Evolutionary conservation across 2,888 invertebrate species (phyloP).

Genomic region (Tachina lurida): DNA sequence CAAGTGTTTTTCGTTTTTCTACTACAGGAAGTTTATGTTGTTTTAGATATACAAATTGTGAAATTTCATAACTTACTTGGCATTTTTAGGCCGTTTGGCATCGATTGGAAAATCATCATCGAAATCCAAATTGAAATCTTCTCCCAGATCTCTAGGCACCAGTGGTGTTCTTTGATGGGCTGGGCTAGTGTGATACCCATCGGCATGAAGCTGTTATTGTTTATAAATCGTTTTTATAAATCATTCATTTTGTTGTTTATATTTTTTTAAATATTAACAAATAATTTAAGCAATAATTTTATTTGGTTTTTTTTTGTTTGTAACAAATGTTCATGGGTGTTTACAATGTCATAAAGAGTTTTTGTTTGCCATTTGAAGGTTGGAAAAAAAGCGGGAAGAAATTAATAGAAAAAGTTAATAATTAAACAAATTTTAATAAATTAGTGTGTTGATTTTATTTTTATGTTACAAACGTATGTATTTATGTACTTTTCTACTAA

Average conservation of each 20-base stretch:
- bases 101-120: constrained; percentile 83
- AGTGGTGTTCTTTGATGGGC: constrained; percentile 89
- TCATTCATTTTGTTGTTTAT: constrained; percentile 48
- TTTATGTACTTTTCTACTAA: constrained; percentile 12
- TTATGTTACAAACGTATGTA: neutral
- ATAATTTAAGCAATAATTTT: constrained; percentile 31
- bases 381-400: neutral
- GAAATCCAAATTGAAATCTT: constrained; percentile 86
- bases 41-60: neutral
- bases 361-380: constrained; percentile 18
- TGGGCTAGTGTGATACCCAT: constrained; percentile 94
- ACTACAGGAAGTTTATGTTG: constrained; percentile 26
- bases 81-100: constrained; percentile 90
- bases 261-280: constrained; percentile 16
- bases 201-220: constrained; percentile 89
- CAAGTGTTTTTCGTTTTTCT: neutral
- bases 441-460: neutral
- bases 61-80: constrained; percentile 88
- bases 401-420: neutral
- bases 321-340: constrained; percentile 38
- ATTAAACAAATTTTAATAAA: constrained; percentile 16
- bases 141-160: constrained; percentile 88
- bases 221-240: constrained; percentile 53
- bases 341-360: constrained; percentile 5
- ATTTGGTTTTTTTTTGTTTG: neutral